phyloP scores from a whole-genome alignment of 2,888 invertebrate species.

The Parnassius smintheus region DNA sequence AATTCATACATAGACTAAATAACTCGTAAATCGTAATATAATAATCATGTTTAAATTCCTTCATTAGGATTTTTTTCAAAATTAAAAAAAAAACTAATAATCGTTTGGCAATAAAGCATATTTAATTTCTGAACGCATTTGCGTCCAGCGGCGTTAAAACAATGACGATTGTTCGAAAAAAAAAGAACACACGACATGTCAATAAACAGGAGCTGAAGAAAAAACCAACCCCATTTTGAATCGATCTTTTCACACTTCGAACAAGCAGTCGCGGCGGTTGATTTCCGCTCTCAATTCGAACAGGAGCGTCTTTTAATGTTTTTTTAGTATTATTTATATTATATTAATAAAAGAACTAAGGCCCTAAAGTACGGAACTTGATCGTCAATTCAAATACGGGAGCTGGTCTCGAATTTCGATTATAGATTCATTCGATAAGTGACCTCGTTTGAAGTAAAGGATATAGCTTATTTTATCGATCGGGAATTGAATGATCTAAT shows the following conservation, averaged over 20 bases:
- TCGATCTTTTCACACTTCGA: conserved; percentile 79
- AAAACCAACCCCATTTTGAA: conserved; percentile 67
- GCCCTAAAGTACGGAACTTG: conserved; percentile 56
- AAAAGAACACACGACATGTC: conserved; percentile 60
- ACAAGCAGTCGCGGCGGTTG: conserved; percentile 75
- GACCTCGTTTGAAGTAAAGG: conserved; percentile 70
- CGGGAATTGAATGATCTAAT: conserved; percentile 60
- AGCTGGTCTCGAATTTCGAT: conserved; percentile 73
- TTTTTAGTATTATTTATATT: conserved; percentile 48
- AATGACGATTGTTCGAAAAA: conserved; percentile 39
- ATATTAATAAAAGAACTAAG: conserved; percentile 47
- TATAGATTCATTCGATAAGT: conserved; percentile 79
- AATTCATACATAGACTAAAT: no score
- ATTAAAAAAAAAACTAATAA: background rate
- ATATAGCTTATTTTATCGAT: conserved; percentile 78
- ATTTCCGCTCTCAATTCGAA: conserved; percentile 79
- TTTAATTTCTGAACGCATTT: conserved; percentile 34
- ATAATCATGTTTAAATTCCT: no score
- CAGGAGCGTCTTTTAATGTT: conserved; percentile 66
- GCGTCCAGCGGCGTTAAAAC: conserved; percentile 38
- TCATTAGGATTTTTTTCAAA: background rate
- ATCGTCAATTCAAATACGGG: conserved; percentile 71
- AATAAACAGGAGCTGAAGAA: conserved; percentile 59
- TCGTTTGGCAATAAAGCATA: conserved; percentile 11
- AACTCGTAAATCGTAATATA: no score